Evolutionary conservation across 1,140 invertebrate species (phyloP), one percentile per base, ranked within the genome.

Genomic region (Penaeus vannamei): DNA sequence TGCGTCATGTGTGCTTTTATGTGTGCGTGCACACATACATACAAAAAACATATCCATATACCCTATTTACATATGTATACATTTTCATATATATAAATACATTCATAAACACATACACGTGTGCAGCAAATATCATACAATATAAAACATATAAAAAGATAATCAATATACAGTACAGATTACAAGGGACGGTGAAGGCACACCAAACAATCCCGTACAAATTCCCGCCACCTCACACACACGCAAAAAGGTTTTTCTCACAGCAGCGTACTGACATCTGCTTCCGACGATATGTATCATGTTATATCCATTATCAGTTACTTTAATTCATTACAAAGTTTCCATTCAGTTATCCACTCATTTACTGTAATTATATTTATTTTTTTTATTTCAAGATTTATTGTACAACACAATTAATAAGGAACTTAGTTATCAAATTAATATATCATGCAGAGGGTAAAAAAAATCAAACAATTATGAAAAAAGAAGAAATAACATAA

Each of bases 61-160:
- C 36, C 5, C 22, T 59, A 83, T 26, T 61, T 53, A n/a, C 20
- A 53, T 53, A 83, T 32, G 20, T 59, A 61, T 46, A 53, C 22
- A 59, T 23, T 29, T 29, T 1, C 23, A 46, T 53, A 82, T 53
- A 82, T 53, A 82, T 53, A 26, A 36, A 82, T n/a, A 84, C 62
- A 84, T 59, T 62, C 62, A 84, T 59, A 84, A 20, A 84, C 32
- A 66, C 62, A 84, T 32, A 84, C 29, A 69, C 29, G 62, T 60
- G 46, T 26, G 62, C 64, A 69, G 66, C 10, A 42, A 23, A 62
- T 59, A 29, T 10, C 12, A 29, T 29, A 17, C 46, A 60, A 5
- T 23, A 36, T 26, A 20, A 59, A 26, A 29, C 80, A 82, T 22
- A 26, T 59, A 60, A 26, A 60, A 36, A 60, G 5, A 60, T 36